A percentile compares a stretch with the other conserved stretches of the same genome.
Evolutionary conservation across 2,888 invertebrate genomes (phyloP).

Genomic region (Pyrrhosoma nymphula): DNA sequence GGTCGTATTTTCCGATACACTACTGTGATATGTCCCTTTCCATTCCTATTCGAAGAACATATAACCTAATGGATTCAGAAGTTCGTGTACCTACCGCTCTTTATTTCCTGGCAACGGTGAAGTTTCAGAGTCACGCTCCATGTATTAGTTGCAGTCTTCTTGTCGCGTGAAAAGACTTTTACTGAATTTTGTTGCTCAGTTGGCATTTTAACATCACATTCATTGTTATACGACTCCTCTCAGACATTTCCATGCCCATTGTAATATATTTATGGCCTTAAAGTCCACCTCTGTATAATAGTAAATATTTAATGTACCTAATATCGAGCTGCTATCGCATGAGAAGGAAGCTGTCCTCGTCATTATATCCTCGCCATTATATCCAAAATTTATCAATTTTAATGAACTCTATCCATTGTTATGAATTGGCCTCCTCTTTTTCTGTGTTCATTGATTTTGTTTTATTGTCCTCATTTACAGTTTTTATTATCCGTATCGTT

Average conservation of each 20-base stretch:
- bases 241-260: neutral
- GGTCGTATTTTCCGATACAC: neutral
- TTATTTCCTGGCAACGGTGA: neutral
- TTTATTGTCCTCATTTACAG: too few species aligned
- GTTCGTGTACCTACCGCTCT: neutral
- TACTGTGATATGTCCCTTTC: neutral
- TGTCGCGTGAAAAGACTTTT: neutral
- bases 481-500: too few species aligned
- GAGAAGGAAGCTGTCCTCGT: neutral
- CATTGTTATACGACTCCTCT: neutral
- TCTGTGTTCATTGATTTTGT: too few species aligned
- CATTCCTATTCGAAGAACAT: neutral
- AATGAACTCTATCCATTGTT: too few species aligned
- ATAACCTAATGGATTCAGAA: neutral
- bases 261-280: neutral
- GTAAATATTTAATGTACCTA: neutral
- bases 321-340: neutral
- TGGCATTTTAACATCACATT: neutral
- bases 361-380: too few species aligned
- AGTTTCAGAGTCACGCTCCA: neutral
- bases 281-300: neutral
- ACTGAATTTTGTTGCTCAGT: neutral
- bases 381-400: too few species aligned
- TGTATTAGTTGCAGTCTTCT: neutral
- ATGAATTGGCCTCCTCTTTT: too few species aligned